Evolutionary conservation across 2,113 vertebrate species (phyloP).

Genomic region (Passer domesticus): DNA sequence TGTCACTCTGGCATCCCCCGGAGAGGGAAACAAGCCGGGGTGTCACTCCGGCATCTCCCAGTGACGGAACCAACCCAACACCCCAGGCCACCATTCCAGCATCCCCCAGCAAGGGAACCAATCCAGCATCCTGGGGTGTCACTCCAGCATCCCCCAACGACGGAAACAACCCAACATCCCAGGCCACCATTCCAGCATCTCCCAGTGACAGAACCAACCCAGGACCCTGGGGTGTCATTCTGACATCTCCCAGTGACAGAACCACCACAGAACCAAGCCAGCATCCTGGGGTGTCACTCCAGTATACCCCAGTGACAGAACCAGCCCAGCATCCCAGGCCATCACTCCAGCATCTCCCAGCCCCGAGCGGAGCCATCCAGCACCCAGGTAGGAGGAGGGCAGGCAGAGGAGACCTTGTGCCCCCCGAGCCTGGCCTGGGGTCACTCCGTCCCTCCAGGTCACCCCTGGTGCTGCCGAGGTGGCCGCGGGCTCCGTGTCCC

Average conservation of each 20-base stretch:
- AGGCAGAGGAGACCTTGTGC: background rate
- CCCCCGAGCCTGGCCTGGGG: background rate
- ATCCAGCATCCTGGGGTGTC: rapidly evolving
- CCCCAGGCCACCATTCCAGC: too few species aligned
- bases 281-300: rapidly evolving
- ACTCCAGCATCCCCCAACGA: rapidly evolving
- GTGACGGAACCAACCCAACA: too few species aligned
- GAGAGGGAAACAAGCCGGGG: too few species aligned
- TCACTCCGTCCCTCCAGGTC: background rate
- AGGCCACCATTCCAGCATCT: background rate
- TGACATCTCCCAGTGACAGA: too few species aligned
- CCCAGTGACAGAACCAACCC: background rate
- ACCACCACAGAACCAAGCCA: too few species aligned
- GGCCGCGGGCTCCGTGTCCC: rapidly evolving
- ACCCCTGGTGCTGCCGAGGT: rapidly evolving
- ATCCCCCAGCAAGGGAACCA: too few species aligned
- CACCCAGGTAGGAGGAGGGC: rapidly evolving
- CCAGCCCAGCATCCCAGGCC: rapidly evolving
- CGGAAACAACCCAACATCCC: rapidly evolving
- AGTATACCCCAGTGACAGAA: background rate
- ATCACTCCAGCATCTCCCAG: background rate
- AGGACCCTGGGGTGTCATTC: background rate
- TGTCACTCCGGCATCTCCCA: too few species aligned
- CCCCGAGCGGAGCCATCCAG: rapidly evolving
- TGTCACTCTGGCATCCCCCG: too few species aligned